phyloP scores from a whole-genome alignment of 1,140 invertebrate species.

The Drosophila pseudoananassae region DNA sequence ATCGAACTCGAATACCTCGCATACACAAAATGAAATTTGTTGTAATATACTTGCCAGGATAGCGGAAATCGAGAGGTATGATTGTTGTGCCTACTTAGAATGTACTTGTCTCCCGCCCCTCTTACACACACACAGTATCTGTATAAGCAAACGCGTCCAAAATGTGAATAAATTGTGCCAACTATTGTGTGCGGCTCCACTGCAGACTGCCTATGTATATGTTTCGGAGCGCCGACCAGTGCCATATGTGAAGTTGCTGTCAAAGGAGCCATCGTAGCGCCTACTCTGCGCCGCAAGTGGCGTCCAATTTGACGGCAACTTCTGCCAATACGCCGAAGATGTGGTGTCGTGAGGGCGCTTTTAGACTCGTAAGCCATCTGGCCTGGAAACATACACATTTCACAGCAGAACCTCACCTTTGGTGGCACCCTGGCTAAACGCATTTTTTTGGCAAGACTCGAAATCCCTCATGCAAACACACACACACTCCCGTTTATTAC shows the following conservation, averaged over 20 bases:
- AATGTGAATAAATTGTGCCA: neutral
- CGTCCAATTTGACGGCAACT: no score
- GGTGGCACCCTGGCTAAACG: no score
- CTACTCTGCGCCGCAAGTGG: no score
- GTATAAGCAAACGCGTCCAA: conserved; percentile 12
- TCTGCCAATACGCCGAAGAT: no score
- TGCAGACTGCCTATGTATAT: conserved; percentile 28
- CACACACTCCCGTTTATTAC: neutral
- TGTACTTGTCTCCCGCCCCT: conserved; percentile 43
- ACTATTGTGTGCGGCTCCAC: conserved; percentile 9
- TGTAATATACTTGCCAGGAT: conserved; percentile 84
- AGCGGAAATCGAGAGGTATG: conserved; percentile 84
- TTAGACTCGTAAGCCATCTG: neutral
- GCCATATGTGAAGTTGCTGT: neutral
- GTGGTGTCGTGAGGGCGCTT: neutral
- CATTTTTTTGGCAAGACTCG: neutral
- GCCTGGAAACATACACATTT: neutral
- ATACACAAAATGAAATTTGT: conserved; percentile 83
- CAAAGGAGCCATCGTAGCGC: no score
- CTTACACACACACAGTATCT: conserved; percentile 10
- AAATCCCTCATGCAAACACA: neutral
- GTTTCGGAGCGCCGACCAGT: neutral
- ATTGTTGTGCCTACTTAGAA: conserved; percentile 68
- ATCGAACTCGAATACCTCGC: conserved; percentile 75
- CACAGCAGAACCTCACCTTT: neutral